Evolutionary conservation across 2,888 invertebrate species (phyloP).

Genomic region (Drosophila austrosaltans): DNA sequence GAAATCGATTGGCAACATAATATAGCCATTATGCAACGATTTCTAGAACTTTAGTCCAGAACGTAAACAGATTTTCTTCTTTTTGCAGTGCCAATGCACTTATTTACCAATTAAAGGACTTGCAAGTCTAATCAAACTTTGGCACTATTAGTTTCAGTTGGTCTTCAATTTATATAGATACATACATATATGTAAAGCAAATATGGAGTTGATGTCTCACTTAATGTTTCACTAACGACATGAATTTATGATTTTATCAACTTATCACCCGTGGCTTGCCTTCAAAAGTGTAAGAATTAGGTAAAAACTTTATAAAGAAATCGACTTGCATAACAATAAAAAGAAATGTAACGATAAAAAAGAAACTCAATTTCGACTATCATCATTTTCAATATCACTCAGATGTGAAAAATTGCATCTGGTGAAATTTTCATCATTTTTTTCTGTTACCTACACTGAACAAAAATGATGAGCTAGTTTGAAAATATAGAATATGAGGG

Average conservation of each 20-base stretch:
- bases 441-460: neutral
- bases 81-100: too few relatives aligned
- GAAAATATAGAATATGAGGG: too few relatives aligned
- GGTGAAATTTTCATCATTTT: neutral
- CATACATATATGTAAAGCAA: too few relatives aligned
- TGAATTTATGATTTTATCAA: neutral
- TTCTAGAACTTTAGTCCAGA: too few relatives aligned
- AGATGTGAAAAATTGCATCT: slow-evolving; percentile 3
- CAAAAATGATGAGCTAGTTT: neutral
- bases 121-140: too few relatives aligned
- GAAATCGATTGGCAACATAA: too few relatives aligned
- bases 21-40: too few relatives aligned
- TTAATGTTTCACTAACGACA: neutral
- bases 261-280: neutral
- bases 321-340: neutral
- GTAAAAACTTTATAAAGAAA: neutral
- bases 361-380: neutral
- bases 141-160: too few relatives aligned
- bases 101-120: too few relatives aligned
- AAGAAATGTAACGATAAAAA: neutral
- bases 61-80: too few relatives aligned
- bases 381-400: neutral
- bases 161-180: too few relatives aligned
- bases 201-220: neutral
- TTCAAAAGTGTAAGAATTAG: neutral